Conservation (phyloP, 2,888 invertebrate species). For the Leucophenga montana region DNA sequence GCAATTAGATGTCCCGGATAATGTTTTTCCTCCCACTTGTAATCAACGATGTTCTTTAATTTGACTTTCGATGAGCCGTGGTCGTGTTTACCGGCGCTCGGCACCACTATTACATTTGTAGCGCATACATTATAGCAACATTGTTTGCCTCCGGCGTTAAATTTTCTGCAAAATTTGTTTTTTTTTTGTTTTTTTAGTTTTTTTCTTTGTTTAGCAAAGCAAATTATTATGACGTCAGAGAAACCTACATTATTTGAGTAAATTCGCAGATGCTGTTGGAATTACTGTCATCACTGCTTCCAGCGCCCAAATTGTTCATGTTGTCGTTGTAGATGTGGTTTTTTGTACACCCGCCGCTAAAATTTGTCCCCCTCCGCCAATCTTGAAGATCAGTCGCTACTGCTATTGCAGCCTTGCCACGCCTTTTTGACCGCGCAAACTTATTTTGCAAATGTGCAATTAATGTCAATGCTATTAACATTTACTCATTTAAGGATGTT, state of each 20-base stretch:
- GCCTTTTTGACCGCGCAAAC: slow-evolving; percentile 46
- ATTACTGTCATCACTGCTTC: neutral
- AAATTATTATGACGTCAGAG: neutral
- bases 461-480: slow-evolving; percentile 67
- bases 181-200: no score
- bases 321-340: neutral
- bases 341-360: neutral
- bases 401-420: slow-evolving; percentile 29
- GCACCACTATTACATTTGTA: slow-evolving; percentile 80
- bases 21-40: slow-evolving; percentile 92
- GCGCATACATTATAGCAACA: slow-evolving; percentile 66
- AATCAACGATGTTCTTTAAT: slow-evolving; percentile 91
- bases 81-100: slow-evolving; percentile 82
- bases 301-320: neutral
- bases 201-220: neutral
- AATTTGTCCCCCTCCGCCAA: neutral
- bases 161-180: slow-evolving; percentile 60
- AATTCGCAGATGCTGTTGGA: slow-evolving; percentile 48
- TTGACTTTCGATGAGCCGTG: slow-evolving; percentile 93
- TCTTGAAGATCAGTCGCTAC: slow-evolving; percentile 23
- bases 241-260: neutral
- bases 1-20: slow-evolving; percentile 91
- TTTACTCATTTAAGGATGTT: slow-evolving; percentile 52
- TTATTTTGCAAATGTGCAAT: slow-evolving; percentile 54
- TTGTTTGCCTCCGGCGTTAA: slow-evolving; percentile 66